phyloP scores from a whole-genome alignment of 1,140 invertebrate species.

The Ips typographus region DNA sequence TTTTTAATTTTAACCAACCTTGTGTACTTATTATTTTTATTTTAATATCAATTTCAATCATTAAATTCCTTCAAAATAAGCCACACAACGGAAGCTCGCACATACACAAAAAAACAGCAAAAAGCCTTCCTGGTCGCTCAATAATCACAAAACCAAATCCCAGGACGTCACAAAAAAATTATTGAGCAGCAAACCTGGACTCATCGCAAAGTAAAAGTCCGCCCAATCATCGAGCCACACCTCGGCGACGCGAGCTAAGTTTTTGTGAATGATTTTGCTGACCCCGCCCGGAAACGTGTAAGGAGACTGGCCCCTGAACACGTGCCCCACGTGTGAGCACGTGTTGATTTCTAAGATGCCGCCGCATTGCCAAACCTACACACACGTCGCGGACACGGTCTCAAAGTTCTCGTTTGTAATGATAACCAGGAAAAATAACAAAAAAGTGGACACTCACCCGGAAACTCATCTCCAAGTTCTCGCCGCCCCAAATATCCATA shows the following conservation, averaged over 20 bases:
- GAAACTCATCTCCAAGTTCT: slow-evolving; percentile 99
- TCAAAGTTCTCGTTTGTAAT: neutral
- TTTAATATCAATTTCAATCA: neutral
- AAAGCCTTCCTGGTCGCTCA: neutral
- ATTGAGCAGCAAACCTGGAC: slow-evolving; percentile 77
- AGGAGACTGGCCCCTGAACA: slow-evolving; percentile 98
- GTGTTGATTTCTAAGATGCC: slow-evolving; percentile 93
- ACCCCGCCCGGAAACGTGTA: slow-evolving; percentile 99
- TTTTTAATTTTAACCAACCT: too few species aligned
- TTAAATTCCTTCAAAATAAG: neutral
- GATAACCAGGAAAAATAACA: neutral
- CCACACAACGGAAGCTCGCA: neutral
- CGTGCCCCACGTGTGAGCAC: slow-evolving; percentile 95
- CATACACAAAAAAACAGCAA: slow-evolving; percentile 4
- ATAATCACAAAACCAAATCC: neutral
- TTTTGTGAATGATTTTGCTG: slow-evolving; percentile 94
- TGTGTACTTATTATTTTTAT: neutral
- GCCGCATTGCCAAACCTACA: slow-evolving; percentile 96
- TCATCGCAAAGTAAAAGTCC: slow-evolving; percentile 98
- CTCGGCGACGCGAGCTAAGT: slow-evolving; percentile 92
- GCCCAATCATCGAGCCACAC: slow-evolving; percentile 99
- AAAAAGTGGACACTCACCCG: slow-evolving; percentile 68
- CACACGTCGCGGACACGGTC: neutral
- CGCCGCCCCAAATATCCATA: slow-evolving; percentile 99
- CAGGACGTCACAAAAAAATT: too few species aligned